Conservation (phyloP, 2,888 invertebrate species). For the Melangyna quadrimaculata region DNA sequence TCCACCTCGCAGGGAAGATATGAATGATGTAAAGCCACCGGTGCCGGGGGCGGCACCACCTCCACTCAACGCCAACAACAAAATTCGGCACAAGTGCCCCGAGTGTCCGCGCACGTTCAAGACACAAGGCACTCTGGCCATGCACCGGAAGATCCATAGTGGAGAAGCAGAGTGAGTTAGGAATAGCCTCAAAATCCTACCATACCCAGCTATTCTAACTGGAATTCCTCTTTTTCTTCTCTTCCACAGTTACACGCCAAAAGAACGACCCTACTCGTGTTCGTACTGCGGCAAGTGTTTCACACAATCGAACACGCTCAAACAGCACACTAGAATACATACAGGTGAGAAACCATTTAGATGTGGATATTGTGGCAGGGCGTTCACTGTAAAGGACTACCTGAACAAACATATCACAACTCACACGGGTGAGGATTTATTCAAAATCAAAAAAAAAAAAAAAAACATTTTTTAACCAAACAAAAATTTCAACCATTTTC, state of each 20-base stretch:
- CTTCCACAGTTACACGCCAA: constrained; percentile 78
- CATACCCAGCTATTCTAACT: constrained; percentile 33
- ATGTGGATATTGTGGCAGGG: constrained; percentile 81
- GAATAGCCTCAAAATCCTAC: neutral
- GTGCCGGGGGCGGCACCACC: constrained; percentile 71
- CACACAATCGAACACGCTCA: constrained; percentile 81
- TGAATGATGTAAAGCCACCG: constrained; percentile 71
- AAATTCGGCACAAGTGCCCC: constrained; percentile 79
- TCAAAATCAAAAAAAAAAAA: constrained; percentile 36
- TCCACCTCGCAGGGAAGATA: constrained; percentile 35
- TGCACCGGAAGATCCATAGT: constrained; percentile 80
- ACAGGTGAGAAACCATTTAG: constrained; percentile 81
- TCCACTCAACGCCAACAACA: constrained; percentile 70
- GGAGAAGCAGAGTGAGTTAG: constrained; percentile 80
- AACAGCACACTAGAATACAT: constrained; percentile 81
- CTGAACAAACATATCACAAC: constrained; percentile 81
- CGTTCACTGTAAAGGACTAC: constrained; percentile 81
- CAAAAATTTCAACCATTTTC: constrained; percentile 56
- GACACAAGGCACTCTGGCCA: constrained; percentile 79
- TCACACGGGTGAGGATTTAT: constrained; percentile 80
- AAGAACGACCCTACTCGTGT: constrained; percentile 81
- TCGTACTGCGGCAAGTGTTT: constrained; percentile 81
- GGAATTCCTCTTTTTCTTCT: constrained; percentile 58
- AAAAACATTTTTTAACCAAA: constrained; percentile 55
- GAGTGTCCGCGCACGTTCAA: constrained; percentile 80